phyloP scores from a whole-genome alignment of 2,113 vertebrate genomes.

The Engystomops pustulosus region DNA sequence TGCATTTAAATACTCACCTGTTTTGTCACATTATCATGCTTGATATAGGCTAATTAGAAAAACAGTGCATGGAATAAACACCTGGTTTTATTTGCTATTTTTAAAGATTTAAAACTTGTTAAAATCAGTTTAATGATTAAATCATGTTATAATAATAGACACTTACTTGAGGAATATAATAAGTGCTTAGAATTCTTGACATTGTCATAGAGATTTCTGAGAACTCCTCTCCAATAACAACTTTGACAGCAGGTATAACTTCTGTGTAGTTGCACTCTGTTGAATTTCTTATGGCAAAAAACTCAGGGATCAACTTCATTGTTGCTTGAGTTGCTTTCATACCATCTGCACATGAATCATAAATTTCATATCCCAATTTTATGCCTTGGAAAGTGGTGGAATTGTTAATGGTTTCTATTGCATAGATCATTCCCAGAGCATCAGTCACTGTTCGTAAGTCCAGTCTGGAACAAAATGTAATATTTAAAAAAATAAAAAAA shows the following conservation, averaged over 20 bases:
- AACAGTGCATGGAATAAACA: too few relatives aligned
- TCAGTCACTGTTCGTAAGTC: constrained; percentile 57
- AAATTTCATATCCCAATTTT: constrained; percentile 71
- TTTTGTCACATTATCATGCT: too few relatives aligned
- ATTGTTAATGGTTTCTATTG: constrained; percentile 72
- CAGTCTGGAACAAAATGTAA: constrained; percentile 65
- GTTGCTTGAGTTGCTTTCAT: constrained; percentile 68
- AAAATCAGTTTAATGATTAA: too few relatives aligned
- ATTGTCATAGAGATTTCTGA: constrained; percentile 70
- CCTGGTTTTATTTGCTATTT: too few relatives aligned
- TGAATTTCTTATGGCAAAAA: constrained; percentile 2
- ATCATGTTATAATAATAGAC: too few relatives aligned
- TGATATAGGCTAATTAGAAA: too few relatives aligned
- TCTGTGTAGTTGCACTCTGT: constrained; percentile 64
- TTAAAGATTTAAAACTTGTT: too few relatives aligned
- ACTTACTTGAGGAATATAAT: constrained; percentile 72
- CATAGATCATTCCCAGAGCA: constrained; percentile 67
- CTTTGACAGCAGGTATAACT: constrained; percentile 66
- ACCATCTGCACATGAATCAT: constrained; percentile 70
- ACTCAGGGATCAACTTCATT: constrained; percentile 62
- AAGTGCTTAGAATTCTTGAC: constrained; percentile 68
- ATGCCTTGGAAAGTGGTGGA: constrained; percentile 68
- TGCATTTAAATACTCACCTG: too few relatives aligned
- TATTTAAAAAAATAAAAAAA: too few relatives aligned
- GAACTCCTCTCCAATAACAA: constrained; percentile 67